Evolutionary conservation across 2,888 invertebrate genomes (phyloP).

Genomic region (Drosophila mercatorum): DNA sequence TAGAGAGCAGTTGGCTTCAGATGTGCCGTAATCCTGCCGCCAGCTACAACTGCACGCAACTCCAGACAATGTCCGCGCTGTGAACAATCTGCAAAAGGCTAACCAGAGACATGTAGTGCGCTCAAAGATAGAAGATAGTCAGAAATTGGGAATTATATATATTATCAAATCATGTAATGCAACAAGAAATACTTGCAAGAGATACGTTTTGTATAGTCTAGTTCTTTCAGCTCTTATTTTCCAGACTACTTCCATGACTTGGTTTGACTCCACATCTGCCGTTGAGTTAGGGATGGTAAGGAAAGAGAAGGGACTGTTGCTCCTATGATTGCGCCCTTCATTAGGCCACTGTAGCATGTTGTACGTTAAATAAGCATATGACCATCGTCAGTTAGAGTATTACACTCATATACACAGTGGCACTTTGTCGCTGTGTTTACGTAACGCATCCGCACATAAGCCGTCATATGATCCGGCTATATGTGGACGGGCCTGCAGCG

Average conservation of each 20-base stretch:
- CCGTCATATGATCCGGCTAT: too few relatives aligned
- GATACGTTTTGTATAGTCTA: not conserved
- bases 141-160: not conserved
- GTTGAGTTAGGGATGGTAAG: constrained; percentile 21
- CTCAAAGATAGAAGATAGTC: not conserved
- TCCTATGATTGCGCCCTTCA: constrained; percentile 48
- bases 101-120: not conserved
- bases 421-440: too few relatives aligned
- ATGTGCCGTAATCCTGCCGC: constrained; percentile 48
- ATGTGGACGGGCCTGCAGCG: too few relatives aligned
- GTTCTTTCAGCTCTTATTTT: not conserved
- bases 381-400: too few relatives aligned
- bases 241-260: not conserved
- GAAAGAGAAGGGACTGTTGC: constrained; percentile 21
- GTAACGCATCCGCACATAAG: too few relatives aligned
- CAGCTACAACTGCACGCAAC: constrained; percentile 30
- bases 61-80: not conserved
- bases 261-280: constrained; percentile 39
- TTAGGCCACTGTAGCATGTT: too few relatives aligned
- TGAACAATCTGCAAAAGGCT: constrained; percentile 5
- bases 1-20: constrained; percentile 18
- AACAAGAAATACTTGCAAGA: not conserved
- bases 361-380: too few relatives aligned
- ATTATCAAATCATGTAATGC: not conserved
- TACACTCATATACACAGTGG: too few relatives aligned